Base-by-base conservation (phyloP, 2,888 invertebrate species). In the Machimus atricapillus region DNA sequence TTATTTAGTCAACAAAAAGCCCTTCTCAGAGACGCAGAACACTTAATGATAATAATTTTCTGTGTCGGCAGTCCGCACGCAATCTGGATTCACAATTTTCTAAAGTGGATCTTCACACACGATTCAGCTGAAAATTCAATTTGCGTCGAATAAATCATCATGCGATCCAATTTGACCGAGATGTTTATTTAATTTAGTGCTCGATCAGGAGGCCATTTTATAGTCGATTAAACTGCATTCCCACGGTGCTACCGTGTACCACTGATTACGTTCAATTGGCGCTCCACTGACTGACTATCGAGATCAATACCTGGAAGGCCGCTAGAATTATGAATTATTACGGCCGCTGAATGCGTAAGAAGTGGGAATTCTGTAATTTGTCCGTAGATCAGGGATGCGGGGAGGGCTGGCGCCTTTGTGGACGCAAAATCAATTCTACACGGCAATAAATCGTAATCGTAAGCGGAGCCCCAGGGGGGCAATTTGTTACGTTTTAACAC, bases 401-500 rank as follows among this genome's bases (percentile, higher is more conserved):
- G 27, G 66, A 23, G 2, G 23, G 27, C 31, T 81, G 81, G 81
- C 81, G 81, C 81, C 56, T 81, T 56, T 81, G 23, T 81, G 56
- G 81, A 81, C 81, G 81, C 81, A 81, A 81, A 81, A 81, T 81
- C 81, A 81, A 81, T 56, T 81, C 81, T 14, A 37, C 34, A 19
- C 7, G 52, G 81, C 52, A 46, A 81, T 81, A 81, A 81, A 81
- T 81, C 81, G 52, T 56, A 46, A 27, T 52, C 56, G 27, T 78
- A 79, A 74, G 73, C 73, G 86, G 79, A 37, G 46, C 82, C 87
- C 87, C 43, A 76, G 74, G 58, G 86, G 23, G 19, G 86, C 86
- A 87, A 87, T 87, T 87, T 87, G 87, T 87, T 86, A 73, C 81
- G 86, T 87, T 87, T 52, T 86, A 87, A 87, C 87, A 87, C 87